Base-by-base conservation (phyloP, 2,113 vertebrate genomes). In the Polypterus bichir region DNA sequence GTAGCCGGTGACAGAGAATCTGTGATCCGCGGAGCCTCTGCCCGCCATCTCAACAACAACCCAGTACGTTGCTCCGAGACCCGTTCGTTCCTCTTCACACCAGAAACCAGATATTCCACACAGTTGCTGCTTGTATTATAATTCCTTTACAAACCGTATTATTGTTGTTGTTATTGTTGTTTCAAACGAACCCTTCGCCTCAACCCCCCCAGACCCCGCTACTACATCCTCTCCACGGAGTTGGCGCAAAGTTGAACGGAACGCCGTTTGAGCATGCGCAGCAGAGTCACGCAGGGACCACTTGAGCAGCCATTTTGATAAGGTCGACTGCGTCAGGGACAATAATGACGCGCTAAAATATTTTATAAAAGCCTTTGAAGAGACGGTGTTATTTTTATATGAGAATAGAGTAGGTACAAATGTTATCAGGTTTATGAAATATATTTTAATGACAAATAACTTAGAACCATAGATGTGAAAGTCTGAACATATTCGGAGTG, bases 191-290 rank as follows among this genome's bases (percentile, higher is more conserved):
- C 69, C 62, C 74, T 72, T 65, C 72, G 74, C 78, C 59, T 70
- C 66, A 67, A 59, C 60, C 66, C 27, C 62, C 66, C 27, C 27
- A 27, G 76, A 79, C 77, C 72, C 73, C 71, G 68, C 68, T 70
- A 73, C 77, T 77, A 82, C 79, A 84, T 84, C 74, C 79, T 80
- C 73, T 71, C 73, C 61, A 68, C 60, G 65, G 74, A 70, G 75
- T 84, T 83, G 79, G 81, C 83, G 79, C 82, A 79, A 86, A 76
- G 77, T 77, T 78, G 77, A 77, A 76, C 60, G 65, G 66, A 69
- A 69, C 44, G 59, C 11, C 61, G 4, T 70, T 46, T 71, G 68
- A 66, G 80, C 84, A 85, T 80, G 83, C 81, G 81, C 66, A 71
- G 48, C 3, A 70, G 4, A 6, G 48, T 45, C 27, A 27, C 27